A percentile compares a stretch with the other conserved stretches of the same genome.
Evolutionary conservation across 1,140 invertebrate species (phyloP).

Genomic region (Platorchestia sp.): DNA sequence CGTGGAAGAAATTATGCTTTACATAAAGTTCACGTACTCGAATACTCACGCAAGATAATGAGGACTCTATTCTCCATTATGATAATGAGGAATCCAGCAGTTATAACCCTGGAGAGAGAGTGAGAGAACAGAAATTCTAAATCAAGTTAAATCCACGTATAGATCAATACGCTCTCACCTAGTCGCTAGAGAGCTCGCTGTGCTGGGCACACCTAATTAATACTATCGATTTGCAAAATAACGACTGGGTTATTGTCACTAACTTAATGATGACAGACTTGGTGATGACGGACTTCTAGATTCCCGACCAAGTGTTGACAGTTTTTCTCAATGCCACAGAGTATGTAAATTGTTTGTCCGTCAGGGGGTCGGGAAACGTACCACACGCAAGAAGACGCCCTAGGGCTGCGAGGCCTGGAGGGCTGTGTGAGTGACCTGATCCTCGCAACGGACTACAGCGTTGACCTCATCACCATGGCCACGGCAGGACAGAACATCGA

Average conservation of each 20-base stretch:
- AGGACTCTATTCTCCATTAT: background rate
- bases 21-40: no score
- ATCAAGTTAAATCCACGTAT: background rate
- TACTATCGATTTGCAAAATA: background rate
- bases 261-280: background rate
- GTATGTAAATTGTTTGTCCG: conserved; percentile 63
- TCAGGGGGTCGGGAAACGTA: conserved; percentile 83
- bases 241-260: background rate
- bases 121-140: background rate
- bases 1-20: background rate
- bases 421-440: conserved; percentile 86
- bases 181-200: background rate
- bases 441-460: conserved; percentile 82
- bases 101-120: background rate
- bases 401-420: conserved; percentile 78
- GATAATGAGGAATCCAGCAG: no score
- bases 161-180: background rate
- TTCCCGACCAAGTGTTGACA: no score
- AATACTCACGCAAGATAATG: no score
- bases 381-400: conserved; percentile 78
- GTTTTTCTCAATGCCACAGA: no score
- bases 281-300: no score
- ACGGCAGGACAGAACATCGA: conserved; percentile 75
- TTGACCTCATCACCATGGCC: conserved; percentile 76
- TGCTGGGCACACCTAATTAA: background rate